These are phyloP conservation scores for Melipona bicolor DNA, from an alignment of 2,888 invertebrate species.

Conservation along the genomic window DNA sequence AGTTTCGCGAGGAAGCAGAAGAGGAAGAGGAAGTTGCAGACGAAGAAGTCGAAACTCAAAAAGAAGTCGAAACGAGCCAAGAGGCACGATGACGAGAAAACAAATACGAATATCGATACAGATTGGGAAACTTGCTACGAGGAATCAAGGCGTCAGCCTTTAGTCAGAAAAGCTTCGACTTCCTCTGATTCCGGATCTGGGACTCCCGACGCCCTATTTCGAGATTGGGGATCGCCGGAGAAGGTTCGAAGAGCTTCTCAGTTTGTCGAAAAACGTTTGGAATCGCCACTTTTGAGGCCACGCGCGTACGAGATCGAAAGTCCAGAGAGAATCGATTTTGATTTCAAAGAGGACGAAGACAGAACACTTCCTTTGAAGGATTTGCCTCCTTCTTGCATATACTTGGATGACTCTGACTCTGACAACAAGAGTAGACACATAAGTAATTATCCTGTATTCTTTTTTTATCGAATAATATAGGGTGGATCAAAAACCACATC, in stretches of 20 bases:
- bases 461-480: too few species aligned
- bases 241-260: neutral
- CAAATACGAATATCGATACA: neutral
- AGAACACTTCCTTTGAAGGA: neutral
- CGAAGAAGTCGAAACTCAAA: too few species aligned
- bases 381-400: neutral
- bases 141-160: neutral
- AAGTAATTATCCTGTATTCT: slow-evolving; percentile 2
- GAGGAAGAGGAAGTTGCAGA: neutral
- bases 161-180: too few species aligned
- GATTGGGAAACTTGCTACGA: slow-evolving; percentile 34
- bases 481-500: too few species aligned
- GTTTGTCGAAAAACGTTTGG: neutral
- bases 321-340: neutral
- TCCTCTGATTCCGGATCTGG: neutral
- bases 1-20: neutral
- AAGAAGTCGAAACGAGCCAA: neutral
- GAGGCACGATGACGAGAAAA: neutral
- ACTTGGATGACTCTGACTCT: neutral
- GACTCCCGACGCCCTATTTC: neutral
- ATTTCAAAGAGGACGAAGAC: neutral
- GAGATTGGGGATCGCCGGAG: slow-evolving; percentile 16
- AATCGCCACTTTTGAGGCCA: neutral
- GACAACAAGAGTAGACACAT: neutral
- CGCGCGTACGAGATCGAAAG: neutral